phyloP scores from a whole-genome alignment of 1,140 invertebrate species.

The Drosophila oshimai region DNA sequence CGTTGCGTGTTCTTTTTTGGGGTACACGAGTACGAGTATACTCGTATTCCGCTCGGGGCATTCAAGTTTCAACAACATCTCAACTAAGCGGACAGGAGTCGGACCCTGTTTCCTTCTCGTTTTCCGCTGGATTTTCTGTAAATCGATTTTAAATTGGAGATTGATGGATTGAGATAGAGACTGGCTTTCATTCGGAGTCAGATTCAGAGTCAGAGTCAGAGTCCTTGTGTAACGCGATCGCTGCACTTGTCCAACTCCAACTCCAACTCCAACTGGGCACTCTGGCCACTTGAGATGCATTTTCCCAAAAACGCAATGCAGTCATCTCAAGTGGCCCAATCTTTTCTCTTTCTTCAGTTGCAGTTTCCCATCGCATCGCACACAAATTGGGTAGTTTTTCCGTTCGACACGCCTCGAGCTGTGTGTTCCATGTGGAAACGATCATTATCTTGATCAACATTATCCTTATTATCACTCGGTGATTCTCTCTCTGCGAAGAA shows the following conservation, averaged over 20 bases:
- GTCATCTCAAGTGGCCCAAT: slow-evolving; percentile 13
- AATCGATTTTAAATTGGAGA: slow-evolving; percentile 70
- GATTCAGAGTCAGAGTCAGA: no score
- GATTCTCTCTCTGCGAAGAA: background rate
- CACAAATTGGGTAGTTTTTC: background rate
- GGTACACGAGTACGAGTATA: background rate
- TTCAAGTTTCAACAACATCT: slow-evolving; percentile 63
- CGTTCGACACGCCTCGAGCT: slow-evolving; percentile 3
- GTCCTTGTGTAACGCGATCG: slow-evolving; percentile 21
- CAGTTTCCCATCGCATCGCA: slow-evolving; percentile 20
- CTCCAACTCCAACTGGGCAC: no score
- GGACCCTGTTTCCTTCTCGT: background rate
- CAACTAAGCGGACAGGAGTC: slow-evolving; percentile 44
- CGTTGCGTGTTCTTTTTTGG: slow-evolving; percentile 10
- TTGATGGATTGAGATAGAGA: slow-evolving; percentile 59
- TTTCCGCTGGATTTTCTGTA: slow-evolving; percentile 27
- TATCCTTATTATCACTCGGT: background rate
- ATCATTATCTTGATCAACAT: slow-evolving; percentile 10
- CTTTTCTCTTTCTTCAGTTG: no score
- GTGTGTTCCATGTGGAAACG: slow-evolving; percentile 13
- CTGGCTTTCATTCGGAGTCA: slow-evolving; percentile 13
- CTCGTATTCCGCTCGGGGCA: slow-evolving; percentile 22
- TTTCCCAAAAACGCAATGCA: background rate
- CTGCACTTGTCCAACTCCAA: slow-evolving; percentile 13
- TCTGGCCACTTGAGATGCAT: slow-evolving; percentile 25